These are phyloP conservation scores for Iguana delicatissima DNA, from an alignment of 2,797 vertebrate species.

Conservation along the genomic window DNA sequence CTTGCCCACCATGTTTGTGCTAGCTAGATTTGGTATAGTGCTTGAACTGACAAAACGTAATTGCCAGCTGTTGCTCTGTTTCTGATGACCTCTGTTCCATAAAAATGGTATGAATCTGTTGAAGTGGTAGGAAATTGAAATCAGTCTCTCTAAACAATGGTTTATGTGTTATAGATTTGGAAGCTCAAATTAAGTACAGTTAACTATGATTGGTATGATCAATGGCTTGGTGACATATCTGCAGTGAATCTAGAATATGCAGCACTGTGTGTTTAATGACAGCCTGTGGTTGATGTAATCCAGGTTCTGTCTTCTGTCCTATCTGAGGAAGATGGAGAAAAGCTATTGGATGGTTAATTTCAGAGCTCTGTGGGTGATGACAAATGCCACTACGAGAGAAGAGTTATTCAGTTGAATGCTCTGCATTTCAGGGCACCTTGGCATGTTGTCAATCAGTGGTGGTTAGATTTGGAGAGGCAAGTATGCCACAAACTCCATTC, in stretches of 20 bases:
- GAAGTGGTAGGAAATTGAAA: background rate
- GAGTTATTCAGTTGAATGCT: background rate
- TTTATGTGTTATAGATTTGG: background rate
- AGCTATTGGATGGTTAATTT: background rate
- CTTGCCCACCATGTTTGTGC: background rate
- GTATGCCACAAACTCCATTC: background rate
- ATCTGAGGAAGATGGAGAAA: background rate
- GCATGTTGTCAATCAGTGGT: background rate
- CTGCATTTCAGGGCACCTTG: background rate
- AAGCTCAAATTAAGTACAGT: background rate
- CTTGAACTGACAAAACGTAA: background rate
- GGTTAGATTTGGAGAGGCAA: background rate
- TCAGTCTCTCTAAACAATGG: background rate
- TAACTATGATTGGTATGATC: background rate
- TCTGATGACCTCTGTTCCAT: background rate
- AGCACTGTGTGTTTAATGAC: background rate
- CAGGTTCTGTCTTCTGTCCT: background rate
- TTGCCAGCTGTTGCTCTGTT: background rate
- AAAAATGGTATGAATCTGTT: background rate
- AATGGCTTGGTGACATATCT: background rate
- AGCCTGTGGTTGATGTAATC: background rate
- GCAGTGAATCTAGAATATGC: background rate
- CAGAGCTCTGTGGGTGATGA: background rate
- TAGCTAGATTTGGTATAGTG: background rate
- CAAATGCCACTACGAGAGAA: background rate